phyloP scores from a whole-genome alignment of 2,113 vertebrate genomes.

The Phyllostomus hastatus region DNA sequence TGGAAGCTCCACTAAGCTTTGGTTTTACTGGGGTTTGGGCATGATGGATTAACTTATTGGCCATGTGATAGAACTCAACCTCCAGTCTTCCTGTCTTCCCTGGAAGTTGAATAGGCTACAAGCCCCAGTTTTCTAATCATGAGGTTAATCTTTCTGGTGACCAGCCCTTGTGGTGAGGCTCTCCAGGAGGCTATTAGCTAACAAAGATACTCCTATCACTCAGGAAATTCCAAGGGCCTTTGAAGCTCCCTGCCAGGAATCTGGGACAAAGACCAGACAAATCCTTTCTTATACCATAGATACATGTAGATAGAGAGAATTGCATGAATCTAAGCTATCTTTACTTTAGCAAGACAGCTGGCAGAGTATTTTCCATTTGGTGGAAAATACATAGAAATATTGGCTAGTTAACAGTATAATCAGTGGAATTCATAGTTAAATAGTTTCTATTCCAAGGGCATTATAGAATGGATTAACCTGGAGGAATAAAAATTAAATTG shows the following conservation, averaged over 20 bases:
- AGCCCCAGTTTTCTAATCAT: not conserved
- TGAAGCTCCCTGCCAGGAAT: not conserved
- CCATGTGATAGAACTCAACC: not conserved
- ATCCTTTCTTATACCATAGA: not conserved
- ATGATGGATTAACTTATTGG: not conserved
- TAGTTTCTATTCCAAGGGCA: not conserved
- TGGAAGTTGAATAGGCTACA: not conserved
- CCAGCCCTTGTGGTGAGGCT: not conserved
- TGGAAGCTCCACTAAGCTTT: not conserved
- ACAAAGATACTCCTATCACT: conserved; percentile 25
- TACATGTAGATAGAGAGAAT: not conserved
- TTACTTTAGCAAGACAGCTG: not conserved
- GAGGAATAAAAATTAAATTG: not conserved
- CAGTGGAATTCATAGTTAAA: not conserved
- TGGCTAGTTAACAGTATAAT: not conserved
- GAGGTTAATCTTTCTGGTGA: not conserved
- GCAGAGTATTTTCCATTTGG: not conserved
- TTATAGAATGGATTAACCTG: not conserved
- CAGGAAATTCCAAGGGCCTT: conserved; percentile 47
- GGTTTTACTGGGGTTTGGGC: not conserved
- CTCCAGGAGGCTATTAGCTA: not conserved
- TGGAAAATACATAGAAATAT: not conserved
- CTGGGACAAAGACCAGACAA: not conserved
- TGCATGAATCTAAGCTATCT: not conserved
- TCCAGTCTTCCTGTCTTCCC: not conserved